Base-by-base conservation (phyloP, 1,140 invertebrate species). In the Eriosoma lanigerum region DNA sequence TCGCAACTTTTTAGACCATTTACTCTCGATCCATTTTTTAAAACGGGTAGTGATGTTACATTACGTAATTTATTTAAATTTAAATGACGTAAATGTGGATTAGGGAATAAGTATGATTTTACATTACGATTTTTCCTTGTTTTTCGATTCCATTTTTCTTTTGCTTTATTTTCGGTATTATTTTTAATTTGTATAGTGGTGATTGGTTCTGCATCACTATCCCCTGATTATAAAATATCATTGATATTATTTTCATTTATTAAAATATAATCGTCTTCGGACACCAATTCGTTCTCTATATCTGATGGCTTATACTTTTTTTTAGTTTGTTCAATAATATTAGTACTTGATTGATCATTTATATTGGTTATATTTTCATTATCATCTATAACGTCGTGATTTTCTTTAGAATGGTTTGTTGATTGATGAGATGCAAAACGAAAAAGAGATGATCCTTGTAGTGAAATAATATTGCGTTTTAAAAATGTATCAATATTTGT, bases 71-170 rank as follows among this genome's bases (percentile, higher is more conserved):
- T 62, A 9, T 62, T 62, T 32, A 62, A 62, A 62, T 62, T 8
- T 5, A 62, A 32, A 62, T 62, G 58, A 8, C 15, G 17, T 62
- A 62, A 29, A 62, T 62, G 58, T 62, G 58, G 29, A 32, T 62
- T 62, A 62, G 58, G 58, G 1, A 17, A 21, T 17, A 29, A 12
- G 2, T 62, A 62, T 17, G 58, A 62, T 17, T 62, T 62, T 8
- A 32, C 17, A 19, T n/a, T 32, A 9, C 26, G 17, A 29, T 62
- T 26, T 62, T 62, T 62, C 19, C 15, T 62, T 17, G 15, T 29
- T 6, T 29, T 62, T 62, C 15, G 4, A 6, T 62, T 62, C 26
- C 58, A 62, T 17, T 32, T 6, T 9, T 62, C 58, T 62, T 62
- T 6, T 8, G 1, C 5, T 19, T 29, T 19, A 17, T 60, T 62